phyloP scores from a whole-genome alignment of 1,140 invertebrate genomes.

The Hypothenemus hampei region DNA sequence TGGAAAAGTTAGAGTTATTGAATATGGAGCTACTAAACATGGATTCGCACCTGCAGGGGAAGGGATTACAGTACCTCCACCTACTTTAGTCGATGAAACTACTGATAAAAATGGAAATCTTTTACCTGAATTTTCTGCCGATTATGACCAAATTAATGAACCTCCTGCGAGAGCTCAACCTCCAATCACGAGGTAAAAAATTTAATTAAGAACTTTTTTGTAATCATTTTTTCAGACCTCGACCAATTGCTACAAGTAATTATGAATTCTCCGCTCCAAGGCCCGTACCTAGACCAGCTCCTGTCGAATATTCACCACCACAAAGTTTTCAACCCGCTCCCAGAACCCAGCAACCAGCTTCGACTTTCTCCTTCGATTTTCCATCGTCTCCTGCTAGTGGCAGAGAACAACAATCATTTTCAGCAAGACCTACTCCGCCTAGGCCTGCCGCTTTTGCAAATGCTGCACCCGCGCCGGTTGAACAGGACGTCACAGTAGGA shows the following conservation, averaged over 20 bases:
- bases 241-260: not conserved
- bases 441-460: conserved; percentile 4
- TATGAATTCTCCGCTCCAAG: conserved; percentile 25
- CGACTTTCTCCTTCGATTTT: conserved; percentile 13
- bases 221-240: conserved; percentile 7
- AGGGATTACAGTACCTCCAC: conserved; percentile 73
- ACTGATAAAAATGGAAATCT: conserved; percentile 49
- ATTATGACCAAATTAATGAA: conserved; percentile 43
- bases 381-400: conserved; percentile 4
- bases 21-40: conserved; percentile 82
- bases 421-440: conserved; percentile 29
- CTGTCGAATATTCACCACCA: conserved; percentile 26
- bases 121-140: conserved; percentile 48
- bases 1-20: conserved; percentile 75
- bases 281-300: conserved; percentile 34
- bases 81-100: conserved; percentile 69
- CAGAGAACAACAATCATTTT: conserved; percentile 1
- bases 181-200: not conserved
- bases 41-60: conserved; percentile 84
- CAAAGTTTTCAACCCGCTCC: conserved; percentile 24
- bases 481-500: conserved; percentile 5
- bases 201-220: conserved; percentile 11
- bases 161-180: conserved; percentile 25
- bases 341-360: conserved; percentile 24
- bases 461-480: conserved; percentile 13